Base-by-base conservation (phyloP, 2,797 vertebrate genomes). In the Scolopax bukidnonensis region DNA sequence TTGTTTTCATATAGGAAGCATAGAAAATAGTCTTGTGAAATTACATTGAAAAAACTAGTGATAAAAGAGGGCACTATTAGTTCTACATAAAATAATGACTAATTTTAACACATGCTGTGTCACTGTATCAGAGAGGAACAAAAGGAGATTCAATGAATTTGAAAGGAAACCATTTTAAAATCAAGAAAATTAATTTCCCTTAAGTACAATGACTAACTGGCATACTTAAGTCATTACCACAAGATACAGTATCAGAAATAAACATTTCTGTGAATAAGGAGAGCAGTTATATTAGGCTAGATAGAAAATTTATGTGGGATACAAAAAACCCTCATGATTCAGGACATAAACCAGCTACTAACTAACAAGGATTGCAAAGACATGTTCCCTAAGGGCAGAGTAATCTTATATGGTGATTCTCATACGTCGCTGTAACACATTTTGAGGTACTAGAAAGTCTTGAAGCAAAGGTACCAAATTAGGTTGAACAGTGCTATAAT, bases 321-420 rank as follows among this genome's bases (percentile, higher is more conserved):
- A 92, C 93, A 95, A 96, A 89, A 95, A 96, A 89, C 67, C 53
- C 41, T 89, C 32, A 65, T 54, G 33, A 47, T 71, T 90, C 74
- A 92, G 71, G 74, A 84, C 27, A 80, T 90, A 95, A 96, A 93
- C 15, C 19, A 80, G 41, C 38, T 77, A 92, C 83, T 95, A 92
- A 90, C 87, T 83, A 96, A 77, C 21, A 82, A 9, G 20, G 32
- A 4, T 54, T 92, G 88, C 63, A 56, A 90, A 94, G 74, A 61
- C 27, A 12, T 10, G 2, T 68, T 95, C 64, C 68, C 70, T 92
- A 75, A 40, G 7, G 68, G 43, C 38, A 83, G 19, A 71, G 11
- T 85, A 77, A 77, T 90, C 40, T 77, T 70, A 41, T 10, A 59
- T 23, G 47, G 16, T 50, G 10, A 11, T 77, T 53, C 61, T 83